These are phyloP conservation scores for Tapirus indicus DNA, from an alignment of 2,797 vertebrate species.

Conservation along the genomic window DNA sequence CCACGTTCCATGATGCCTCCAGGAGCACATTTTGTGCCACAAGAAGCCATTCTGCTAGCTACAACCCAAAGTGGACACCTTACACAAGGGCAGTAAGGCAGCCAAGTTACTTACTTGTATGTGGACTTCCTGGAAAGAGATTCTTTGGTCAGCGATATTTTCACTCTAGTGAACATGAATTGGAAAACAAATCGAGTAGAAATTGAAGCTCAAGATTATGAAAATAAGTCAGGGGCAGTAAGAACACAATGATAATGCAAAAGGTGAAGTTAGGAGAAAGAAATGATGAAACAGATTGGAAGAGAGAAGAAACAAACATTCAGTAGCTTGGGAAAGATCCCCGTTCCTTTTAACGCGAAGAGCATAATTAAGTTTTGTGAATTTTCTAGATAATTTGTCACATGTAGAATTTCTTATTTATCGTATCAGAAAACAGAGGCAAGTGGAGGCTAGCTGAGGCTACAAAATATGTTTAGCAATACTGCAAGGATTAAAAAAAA, in stretches of 20 bases:
- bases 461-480: background rate
- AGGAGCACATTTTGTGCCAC: background rate
- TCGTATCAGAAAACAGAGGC: background rate
- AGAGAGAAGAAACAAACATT: background rate
- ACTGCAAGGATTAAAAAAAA: background rate
- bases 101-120: background rate
- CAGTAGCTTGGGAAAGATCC: background rate
- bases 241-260: background rate
- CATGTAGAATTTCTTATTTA: background rate
- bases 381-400: constrained; percentile 13
- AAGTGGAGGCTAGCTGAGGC: background rate
- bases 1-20: background rate
- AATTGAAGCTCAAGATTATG: background rate
- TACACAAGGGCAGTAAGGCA: background rate
- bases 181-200: background rate
- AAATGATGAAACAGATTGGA: background rate
- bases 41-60: background rate
- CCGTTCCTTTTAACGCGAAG: background rate
- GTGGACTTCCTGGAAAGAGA: background rate
- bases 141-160: background rate
- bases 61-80: too few species aligned
- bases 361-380: background rate
- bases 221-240: background rate
- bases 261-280: background rate
- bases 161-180: background rate